phyloP scores from a whole-genome alignment of 1,140 invertebrate species.

The Alviniconcha marisindica region DNA sequence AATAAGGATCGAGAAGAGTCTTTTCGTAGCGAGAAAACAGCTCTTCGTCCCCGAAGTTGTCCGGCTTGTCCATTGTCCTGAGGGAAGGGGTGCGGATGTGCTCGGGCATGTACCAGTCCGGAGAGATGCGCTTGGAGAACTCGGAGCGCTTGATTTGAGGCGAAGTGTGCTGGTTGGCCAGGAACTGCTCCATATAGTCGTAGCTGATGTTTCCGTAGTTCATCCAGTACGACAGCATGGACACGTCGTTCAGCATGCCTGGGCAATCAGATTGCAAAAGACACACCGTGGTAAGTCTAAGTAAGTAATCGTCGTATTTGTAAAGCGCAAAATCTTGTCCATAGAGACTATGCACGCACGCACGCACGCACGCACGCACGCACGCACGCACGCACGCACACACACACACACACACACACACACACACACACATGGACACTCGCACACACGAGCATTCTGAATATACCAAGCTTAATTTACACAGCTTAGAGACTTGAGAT shows the following conservation, averaged over 20 bases:
- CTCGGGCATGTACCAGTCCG: slow-evolving; percentile 59
- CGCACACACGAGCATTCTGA: no score
- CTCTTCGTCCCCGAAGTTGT: slow-evolving; percentile 54
- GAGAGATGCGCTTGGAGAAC: slow-evolving; percentile 52
- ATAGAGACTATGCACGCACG: no score
- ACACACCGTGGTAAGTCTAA: no score
- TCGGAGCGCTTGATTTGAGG: slow-evolving; percentile 57
- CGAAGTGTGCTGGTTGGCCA: slow-evolving; percentile 62
- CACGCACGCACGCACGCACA: no score
- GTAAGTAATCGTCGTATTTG: no score
- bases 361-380: no score
- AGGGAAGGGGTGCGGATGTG: slow-evolving; percentile 56
- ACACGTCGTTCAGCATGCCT: slow-evolving; percentile 57
- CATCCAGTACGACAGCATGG: slow-evolving; percentile 59
- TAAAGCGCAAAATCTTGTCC: no score
- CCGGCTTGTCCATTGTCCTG: slow-evolving; percentile 50
- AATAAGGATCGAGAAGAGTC: slow-evolving; percentile 59
- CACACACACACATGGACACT: no score
- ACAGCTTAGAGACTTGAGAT: no score
- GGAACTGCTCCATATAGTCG: slow-evolving; percentile 54
- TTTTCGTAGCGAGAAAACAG: slow-evolving; percentile 53
- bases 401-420: no score
- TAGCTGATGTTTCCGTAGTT: slow-evolving; percentile 60
- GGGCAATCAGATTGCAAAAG: no score
- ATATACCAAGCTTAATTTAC: no score